Percentiles rank a stretch among this genome's conserved stretches.
Evolutionary conservation across 2,113 vertebrate species (phyloP).

Genomic region (Laterallus jamaicensis): DNA sequence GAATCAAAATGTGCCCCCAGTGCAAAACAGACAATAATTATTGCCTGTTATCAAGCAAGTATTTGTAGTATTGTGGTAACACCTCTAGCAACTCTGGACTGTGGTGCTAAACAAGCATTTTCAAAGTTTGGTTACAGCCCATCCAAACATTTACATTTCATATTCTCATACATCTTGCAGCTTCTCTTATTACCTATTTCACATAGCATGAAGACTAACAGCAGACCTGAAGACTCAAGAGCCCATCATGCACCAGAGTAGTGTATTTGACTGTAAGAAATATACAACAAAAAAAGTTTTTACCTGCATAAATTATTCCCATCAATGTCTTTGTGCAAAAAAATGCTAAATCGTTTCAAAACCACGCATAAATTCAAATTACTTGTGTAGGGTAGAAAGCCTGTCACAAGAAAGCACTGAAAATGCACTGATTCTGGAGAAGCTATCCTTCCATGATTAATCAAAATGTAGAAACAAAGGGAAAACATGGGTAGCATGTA

Average conservation of each 20-base stretch:
- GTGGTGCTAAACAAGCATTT: not conserved
- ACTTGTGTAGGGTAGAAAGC: not conserved
- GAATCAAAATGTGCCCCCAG: not conserved
- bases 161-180: not conserved
- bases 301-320: not conserved
- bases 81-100: not conserved
- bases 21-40: not conserved
- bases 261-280: not conserved
- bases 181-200: constrained; percentile 25
- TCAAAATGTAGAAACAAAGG: not conserved
- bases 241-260: not conserved
- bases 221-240: not conserved
- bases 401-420: not conserved
- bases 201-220: not conserved
- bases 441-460: not conserved
- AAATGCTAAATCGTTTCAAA: not conserved
- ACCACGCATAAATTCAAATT: not conserved
- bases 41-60: not conserved
- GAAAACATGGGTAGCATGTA: not conserved
- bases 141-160: not conserved
- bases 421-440: not conserved
- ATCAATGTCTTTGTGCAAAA: not conserved
- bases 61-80: not conserved
- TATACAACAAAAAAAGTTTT: not conserved
- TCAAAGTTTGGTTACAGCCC: not conserved